Evolutionary conservation across 1,140 invertebrate species (phyloP).

Genomic region (Tetraneura akinire): DNA sequence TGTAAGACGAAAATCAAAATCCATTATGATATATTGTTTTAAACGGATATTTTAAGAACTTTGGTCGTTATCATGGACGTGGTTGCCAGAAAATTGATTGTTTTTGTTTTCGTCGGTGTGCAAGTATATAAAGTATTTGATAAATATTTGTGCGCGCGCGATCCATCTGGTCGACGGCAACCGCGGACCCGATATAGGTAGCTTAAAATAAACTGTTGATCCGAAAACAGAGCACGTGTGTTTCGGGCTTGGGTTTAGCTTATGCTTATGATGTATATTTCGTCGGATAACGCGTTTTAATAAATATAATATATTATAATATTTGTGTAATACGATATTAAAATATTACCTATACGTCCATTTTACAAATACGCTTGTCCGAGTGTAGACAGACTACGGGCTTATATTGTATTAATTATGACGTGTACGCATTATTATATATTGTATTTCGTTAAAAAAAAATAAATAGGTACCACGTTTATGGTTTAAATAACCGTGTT

Average conservation of each 20-base stretch:
- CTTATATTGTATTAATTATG: no score
- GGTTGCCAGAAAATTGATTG: constrained; percentile 48
- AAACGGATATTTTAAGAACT: constrained; percentile 49
- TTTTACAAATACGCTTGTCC: not conserved
- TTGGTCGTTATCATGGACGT: not conserved
- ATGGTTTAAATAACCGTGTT: not conserved
- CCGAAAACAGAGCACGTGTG: constrained; percentile 16
- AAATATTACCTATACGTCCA: no score
- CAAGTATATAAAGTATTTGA: constrained; percentile 35
- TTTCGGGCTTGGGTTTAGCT: not conserved
- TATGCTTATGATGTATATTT: no score
- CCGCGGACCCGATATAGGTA: constrained; percentile 9
- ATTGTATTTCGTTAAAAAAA: not conserved
- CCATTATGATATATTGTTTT: constrained; percentile 26
- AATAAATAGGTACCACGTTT: no score
- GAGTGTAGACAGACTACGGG: not conserved
- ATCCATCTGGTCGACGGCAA: constrained; percentile 37
- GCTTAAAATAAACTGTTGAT: constrained; percentile 42
- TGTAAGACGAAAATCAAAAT: not conserved
- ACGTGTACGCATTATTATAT: no score
- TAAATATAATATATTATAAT: not conserved
- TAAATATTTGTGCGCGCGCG: constrained; percentile 21
- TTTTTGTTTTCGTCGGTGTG: constrained; percentile 47
- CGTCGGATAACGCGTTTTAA: not conserved
- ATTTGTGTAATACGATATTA: not conserved